Percentiles rank a stretch among this genome's conserved stretches.
Evolutionary conservation across 2,797 vertebrate genomes (phyloP).

Genomic region (Thunnus albacares): DNA sequence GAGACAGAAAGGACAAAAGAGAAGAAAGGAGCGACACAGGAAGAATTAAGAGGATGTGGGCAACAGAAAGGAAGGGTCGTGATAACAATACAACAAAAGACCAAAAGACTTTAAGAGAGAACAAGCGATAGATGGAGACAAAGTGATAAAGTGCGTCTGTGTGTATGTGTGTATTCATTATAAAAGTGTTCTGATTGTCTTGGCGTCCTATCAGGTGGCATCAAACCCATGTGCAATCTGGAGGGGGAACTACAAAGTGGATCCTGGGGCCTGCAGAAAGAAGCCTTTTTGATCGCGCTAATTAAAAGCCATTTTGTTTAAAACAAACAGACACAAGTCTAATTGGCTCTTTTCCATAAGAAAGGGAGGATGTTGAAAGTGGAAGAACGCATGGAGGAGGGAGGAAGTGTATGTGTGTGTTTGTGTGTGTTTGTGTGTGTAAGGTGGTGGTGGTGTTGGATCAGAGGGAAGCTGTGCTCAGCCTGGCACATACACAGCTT

Average conservation of each 20-base stretch:
- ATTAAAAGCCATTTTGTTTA: slow-evolving; percentile 99
- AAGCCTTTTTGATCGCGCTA: slow-evolving; percentile 96
- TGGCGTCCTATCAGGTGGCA: slow-evolving; percentile 95
- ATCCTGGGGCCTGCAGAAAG: slow-evolving; percentile 92
- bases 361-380: slow-evolving; percentile 99
- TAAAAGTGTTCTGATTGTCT: slow-evolving; percentile 90
- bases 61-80: slow-evolving; percentile 50
- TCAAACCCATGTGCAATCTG: slow-evolving; percentile 92
- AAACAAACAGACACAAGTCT: slow-evolving; percentile 99
- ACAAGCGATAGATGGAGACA: slow-evolving; percentile 61
- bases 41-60: slow-evolving; percentile 67
- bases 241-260: slow-evolving; percentile 95
- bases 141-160: slow-evolving; percentile 75
- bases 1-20: slow-evolving; percentile 64
- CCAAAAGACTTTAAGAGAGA: slow-evolving; percentile 70
- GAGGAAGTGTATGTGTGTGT: slow-evolving; percentile 47
- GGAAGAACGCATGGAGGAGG: slow-evolving; percentile 89
- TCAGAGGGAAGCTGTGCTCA: slow-evolving; percentile 90
- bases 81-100: slow-evolving; percentile 79
- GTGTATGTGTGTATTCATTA: slow-evolving; percentile 91
- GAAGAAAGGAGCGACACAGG: slow-evolving; percentile 60
- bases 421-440: slow-evolving; percentile 70
- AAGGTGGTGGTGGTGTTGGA: slow-evolving; percentile 70
- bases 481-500: slow-evolving; percentile 72
- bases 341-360: slow-evolving; percentile 99